These are phyloP conservation scores for Miltochrista miniata DNA, from an alignment of 2,888 invertebrate species.

Conservation along the genomic window DNA sequence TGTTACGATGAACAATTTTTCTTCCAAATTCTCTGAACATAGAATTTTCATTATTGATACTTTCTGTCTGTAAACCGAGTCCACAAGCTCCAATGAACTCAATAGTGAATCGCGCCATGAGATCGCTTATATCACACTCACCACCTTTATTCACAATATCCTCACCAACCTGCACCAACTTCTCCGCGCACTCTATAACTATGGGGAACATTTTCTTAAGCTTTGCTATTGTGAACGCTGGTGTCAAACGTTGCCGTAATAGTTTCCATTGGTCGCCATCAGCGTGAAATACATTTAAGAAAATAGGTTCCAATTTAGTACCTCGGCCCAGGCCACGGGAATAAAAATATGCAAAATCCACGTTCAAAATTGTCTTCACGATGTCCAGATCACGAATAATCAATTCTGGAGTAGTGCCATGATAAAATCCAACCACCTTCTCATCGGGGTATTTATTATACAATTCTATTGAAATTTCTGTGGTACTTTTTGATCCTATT, in stretches of 20 bases:
- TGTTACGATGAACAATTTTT: constrained; percentile 38
- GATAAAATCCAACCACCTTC: constrained; percentile 62
- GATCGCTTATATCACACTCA: constrained; percentile 49
- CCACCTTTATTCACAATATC: constrained; percentile 43
- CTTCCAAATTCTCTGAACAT: constrained; percentile 50
- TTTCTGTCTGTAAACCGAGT: constrained; percentile 56
- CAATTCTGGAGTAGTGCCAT: constrained; percentile 56
- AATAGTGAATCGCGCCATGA: constrained; percentile 62
- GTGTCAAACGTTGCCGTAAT: constrained; percentile 62
- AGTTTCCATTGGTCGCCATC: constrained; percentile 68
- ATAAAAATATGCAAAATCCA: constrained; percentile 59
- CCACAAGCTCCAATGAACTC: constrained; percentile 65
- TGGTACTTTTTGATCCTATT: constrained; percentile 45
- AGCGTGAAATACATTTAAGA: constrained; percentile 53
- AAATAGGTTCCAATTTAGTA: constrained; percentile 48
- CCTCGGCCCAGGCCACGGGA: constrained; percentile 51
- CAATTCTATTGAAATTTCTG: constrained; percentile 43
- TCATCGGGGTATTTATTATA: constrained; percentile 61
- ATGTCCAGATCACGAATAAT: constrained; percentile 60
- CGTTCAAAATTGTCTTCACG: constrained; percentile 48
- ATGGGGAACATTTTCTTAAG: constrained; percentile 69
- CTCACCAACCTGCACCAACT: constrained; percentile 47
- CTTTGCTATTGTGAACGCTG: constrained; percentile 66
- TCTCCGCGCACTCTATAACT: constrained; percentile 60
- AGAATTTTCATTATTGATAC: constrained; percentile 54